These are phyloP conservation scores for Dendrocincla fuliginosa DNA, from an alignment of 2,797 vertebrate genomes.

Conservation along the genomic window DNA sequence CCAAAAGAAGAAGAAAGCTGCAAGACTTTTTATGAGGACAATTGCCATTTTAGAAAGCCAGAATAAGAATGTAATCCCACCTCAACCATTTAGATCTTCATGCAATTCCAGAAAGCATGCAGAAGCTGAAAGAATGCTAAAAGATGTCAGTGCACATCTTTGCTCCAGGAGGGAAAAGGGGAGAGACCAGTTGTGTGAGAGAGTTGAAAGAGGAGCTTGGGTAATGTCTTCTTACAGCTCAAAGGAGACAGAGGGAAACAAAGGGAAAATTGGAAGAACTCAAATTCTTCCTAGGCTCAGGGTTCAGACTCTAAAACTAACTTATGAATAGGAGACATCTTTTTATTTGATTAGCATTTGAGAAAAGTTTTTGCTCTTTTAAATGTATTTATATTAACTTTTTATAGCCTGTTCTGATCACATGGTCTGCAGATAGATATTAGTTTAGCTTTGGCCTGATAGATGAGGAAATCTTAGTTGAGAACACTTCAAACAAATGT, in stretches of 20 bases:
- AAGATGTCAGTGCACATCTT: background rate
- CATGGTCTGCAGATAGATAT: accelerated
- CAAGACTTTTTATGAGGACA: background rate
- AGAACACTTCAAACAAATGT: background rate
- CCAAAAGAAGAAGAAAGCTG: background rate
- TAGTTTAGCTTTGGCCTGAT: background rate
- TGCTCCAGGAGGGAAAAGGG: background rate
- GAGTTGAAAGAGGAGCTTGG: background rate
- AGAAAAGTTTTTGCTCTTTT: background rate
- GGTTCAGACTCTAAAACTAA: background rate
- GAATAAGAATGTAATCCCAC: background rate
- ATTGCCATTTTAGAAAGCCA: background rate
- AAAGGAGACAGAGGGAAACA: background rate
- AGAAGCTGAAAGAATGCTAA: background rate
- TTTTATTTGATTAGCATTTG: background rate
- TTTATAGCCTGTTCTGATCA: background rate
- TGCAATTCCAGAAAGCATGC: accelerated
- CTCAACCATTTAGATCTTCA: background rate
- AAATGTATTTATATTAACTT: background rate
- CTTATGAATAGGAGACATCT: background rate
- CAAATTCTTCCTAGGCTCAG: background rate
- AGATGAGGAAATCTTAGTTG: background rate
- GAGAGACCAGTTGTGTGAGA: background rate
- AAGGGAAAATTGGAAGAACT: background rate
- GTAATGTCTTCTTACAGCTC: background rate